A percentile compares a stretch with the other conserved stretches of the same genome.
These are phyloP conservation scores for Phortica okadai DNA, from an alignment of 2,888 invertebrate species.

Conservation along the genomic window DNA sequence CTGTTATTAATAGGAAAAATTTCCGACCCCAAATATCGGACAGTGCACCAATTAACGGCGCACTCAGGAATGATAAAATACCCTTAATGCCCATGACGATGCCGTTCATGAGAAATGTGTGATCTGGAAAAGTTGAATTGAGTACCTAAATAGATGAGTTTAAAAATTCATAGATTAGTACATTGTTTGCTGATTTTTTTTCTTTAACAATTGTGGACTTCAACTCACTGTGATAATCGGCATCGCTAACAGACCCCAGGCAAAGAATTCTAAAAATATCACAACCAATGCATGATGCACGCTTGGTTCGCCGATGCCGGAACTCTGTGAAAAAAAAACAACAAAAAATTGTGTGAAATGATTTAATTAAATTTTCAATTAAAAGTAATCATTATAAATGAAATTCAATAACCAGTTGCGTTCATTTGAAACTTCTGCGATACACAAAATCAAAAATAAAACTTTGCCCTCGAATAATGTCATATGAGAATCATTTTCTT, in stretches of 20 bases:
- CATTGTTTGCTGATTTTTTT: background rate
- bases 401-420: conserved; percentile 17
- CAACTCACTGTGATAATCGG: conserved; percentile 86
- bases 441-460: background rate
- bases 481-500: too few species aligned
- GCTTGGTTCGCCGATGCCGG: conserved; percentile 94
- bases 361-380: background rate
- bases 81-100: conserved; percentile 99
- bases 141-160: conserved; percentile 79
- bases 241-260: conserved; percentile 99
- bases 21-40: conserved; percentile 99
- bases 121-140: conserved; percentile 98
- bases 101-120: conserved; percentile 99
- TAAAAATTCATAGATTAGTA: background rate
- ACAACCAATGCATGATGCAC: conserved; percentile 99
- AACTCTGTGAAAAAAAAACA: conserved; percentile 79
- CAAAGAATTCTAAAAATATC: conserved; percentile 99
- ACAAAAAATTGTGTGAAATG: background rate
- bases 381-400: background rate
- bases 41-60: conserved; percentile 97
- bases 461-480: too few species aligned
- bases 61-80: conserved; percentile 96
- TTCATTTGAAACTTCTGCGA: background rate
- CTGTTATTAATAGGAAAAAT: conserved; percentile 97
- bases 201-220: background rate